Conservation (phyloP, 2,888 invertebrate genomes). For the Ormyrus thymus region DNA sequence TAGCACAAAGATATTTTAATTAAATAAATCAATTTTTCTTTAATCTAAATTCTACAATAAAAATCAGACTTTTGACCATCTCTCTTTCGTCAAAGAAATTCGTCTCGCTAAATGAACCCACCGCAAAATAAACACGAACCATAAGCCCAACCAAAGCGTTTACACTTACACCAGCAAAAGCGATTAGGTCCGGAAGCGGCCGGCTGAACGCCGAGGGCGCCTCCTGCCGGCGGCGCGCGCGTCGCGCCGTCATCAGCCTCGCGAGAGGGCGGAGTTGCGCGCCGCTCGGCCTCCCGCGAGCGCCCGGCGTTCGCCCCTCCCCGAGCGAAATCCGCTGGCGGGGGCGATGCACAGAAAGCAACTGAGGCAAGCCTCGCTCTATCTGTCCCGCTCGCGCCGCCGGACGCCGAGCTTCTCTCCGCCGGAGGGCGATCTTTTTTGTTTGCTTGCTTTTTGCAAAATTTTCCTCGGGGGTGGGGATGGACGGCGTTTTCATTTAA, state of each 20-base stretch:
- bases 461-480: neutral
- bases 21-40: too few species aligned
- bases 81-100: too few species aligned
- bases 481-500: neutral
- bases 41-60: neutral
- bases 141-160: too few species aligned
- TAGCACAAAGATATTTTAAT: too few species aligned
- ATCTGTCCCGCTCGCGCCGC: conserved; percentile 17
- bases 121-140: conserved; percentile 6
- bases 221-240: conserved; percentile 38
- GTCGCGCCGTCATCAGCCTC: neutral
- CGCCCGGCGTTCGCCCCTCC: conserved; percentile 17
- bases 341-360: neutral
- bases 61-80: neutral
- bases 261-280: conserved; percentile 46
- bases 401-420: neutral
- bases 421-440: neutral
- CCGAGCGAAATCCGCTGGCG: conserved; percentile 1
- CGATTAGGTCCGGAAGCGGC: conserved; percentile 36
- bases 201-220: conserved; percentile 36
- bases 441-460: neutral
- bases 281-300: conserved; percentile 17
- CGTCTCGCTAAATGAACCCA: neutral
- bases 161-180: neutral
- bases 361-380: conserved; percentile 12